A percentile compares a stretch with the other conserved stretches of the same genome.
Conservation (phyloP, 1,140 invertebrate species). For the Agrypnia vestita region DNA sequence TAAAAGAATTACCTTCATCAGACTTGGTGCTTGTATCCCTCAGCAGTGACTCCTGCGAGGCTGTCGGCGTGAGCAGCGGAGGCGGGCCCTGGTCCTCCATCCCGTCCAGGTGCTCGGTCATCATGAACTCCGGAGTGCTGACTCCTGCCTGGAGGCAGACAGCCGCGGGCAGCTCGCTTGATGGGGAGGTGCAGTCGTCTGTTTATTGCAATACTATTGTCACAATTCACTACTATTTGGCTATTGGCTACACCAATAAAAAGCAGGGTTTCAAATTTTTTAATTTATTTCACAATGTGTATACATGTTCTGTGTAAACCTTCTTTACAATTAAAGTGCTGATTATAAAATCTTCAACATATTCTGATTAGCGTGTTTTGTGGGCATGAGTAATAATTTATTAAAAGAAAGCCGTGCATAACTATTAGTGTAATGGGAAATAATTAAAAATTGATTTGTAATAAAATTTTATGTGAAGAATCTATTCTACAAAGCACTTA, state of each 20-base stretch:
- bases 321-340: too few relatives aligned
- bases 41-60: slow-evolving; percentile 45
- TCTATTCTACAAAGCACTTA: too few relatives aligned
- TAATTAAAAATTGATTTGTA: too few relatives aligned
- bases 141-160: neutral
- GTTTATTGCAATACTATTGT: neutral
- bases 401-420: too few relatives aligned
- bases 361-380: too few relatives aligned
- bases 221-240: neutral
- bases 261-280: too few relatives aligned
- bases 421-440: too few relatives aligned
- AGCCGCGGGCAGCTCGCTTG: slow-evolving; percentile 22
- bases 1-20: slow-evolving; percentile 45
- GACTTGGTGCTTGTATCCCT: slow-evolving; percentile 18
- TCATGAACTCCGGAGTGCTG: slow-evolving; percentile 49
- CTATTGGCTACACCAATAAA: neutral
- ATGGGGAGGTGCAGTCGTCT: slow-evolving; percentile 47
- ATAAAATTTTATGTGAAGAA: too few relatives aligned
- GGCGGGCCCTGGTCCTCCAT: slow-evolving; percentile 24
- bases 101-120: slow-evolving; percentile 52
- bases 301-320: too few relatives aligned
- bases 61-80: slow-evolving; percentile 20
- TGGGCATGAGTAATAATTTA: too few relatives aligned
- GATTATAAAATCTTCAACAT: too few relatives aligned
- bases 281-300: too few relatives aligned